A percentile compares a stretch with the other conserved stretches of the same genome.
Conservation (phyloP, 2,797 vertebrate genomes). For the Myotis myotis region DNA sequence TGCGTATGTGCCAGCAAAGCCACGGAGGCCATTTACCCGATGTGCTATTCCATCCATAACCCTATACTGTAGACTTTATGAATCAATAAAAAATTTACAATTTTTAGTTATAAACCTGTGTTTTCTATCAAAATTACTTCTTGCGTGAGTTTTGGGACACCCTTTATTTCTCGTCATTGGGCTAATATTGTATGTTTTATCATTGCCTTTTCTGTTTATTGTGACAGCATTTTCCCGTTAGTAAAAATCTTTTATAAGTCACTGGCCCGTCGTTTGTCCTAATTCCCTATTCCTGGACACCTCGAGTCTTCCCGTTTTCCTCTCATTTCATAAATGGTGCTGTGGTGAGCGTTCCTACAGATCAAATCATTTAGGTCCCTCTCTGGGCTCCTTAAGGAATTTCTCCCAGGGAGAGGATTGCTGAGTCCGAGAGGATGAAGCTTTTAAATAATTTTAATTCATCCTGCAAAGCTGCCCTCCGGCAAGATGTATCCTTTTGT, state of each 20-base stretch:
- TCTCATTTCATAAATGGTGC: background rate
- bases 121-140: too few species aligned
- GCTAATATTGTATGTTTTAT: background rate
- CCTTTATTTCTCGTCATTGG: background rate
- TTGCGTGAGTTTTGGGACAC: too few species aligned
- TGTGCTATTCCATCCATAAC: too few species aligned
- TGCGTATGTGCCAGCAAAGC: too few species aligned
- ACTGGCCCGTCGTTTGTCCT: background rate
- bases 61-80: too few species aligned
- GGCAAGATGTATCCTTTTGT: background rate
- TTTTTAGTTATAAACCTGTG: too few species aligned
- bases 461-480: constrained; percentile 17
- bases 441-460: constrained; percentile 1
- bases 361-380: background rate
- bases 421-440: background rate
- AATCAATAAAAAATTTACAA: too few species aligned
- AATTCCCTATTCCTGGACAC: background rate
- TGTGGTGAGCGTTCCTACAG: background rate
- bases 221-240: background rate
- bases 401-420: background rate
- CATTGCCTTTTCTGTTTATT: background rate
- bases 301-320: background rate
- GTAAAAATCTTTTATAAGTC: background rate
- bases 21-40: too few species aligned
- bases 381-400: background rate